Conservation (phyloP, 2,797 vertebrate genomes). For the Adrianichthys oophorus region DNA sequence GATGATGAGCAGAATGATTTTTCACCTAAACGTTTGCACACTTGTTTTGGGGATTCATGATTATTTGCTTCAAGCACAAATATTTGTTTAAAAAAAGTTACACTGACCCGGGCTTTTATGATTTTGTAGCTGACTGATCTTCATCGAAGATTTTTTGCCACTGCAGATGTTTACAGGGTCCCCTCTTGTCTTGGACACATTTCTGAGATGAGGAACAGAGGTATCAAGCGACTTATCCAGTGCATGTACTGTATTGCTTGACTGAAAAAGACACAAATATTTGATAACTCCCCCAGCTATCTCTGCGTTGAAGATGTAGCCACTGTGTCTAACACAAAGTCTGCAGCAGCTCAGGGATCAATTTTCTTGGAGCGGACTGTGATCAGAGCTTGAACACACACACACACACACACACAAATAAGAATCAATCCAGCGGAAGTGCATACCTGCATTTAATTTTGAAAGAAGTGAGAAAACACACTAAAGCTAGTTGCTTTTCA, state of each 20-base stretch:
- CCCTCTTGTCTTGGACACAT: slow-evolving; percentile 33
- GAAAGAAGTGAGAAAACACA: too few species aligned
- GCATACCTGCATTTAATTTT: too few species aligned
- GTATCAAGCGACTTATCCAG: slow-evolving; percentile 51
- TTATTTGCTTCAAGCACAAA: slow-evolving; percentile 29
- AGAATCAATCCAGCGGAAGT: not conserved
- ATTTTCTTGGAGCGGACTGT: slow-evolving; percentile 45
- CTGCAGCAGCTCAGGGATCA: slow-evolving; percentile 41
- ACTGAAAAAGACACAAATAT: slow-evolving; percentile 73
- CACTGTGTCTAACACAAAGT: slow-evolving; percentile 55
- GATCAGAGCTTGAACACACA: slow-evolving; percentile 44
- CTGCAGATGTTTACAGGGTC: slow-evolving; percentile 52
- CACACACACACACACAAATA: slow-evolving; percentile 5
- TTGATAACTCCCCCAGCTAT: slow-evolving; percentile 68
- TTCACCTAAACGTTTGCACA: not conserved
- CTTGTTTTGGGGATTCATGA: slow-evolving; percentile 45
- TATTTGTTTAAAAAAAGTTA: slow-evolving; percentile 44
- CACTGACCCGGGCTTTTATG: slow-evolving; percentile 14
- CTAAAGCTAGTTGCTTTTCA: too few species aligned
- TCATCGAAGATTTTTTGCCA: slow-evolving; percentile 66
- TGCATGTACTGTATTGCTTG: slow-evolving; percentile 55
- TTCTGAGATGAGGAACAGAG: slow-evolving; percentile 35
- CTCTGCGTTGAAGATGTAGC: slow-evolving; percentile 75
- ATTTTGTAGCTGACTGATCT: slow-evolving; percentile 51
- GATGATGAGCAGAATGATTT: too few species aligned